Evolutionary conservation across 2,888 invertebrate genomes (phyloP), one percentile per base, ranked within the genome.

Genomic region (Poecilus cupreus): DNA sequence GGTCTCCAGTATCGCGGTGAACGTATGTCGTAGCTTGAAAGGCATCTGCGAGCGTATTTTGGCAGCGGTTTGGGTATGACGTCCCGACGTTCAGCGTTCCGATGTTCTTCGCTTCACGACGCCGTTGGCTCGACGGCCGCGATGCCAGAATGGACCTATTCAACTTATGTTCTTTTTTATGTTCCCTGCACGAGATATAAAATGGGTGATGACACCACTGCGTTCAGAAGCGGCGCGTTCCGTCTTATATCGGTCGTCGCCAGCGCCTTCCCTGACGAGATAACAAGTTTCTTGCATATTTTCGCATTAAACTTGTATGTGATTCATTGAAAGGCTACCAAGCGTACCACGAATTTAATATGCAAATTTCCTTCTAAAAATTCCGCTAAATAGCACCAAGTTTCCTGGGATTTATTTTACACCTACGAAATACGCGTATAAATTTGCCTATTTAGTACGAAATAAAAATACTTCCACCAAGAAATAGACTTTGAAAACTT

Each of bases 111-210:
- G 54, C 11, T 20, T 20, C 49, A 49, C 20, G 57, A 24, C n/a
- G 22, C 32, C 32, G 32, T 32, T 32, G 22, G 24, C 64, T 64
- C 20, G 64, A 11, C 70, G 39, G 32, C 24, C 49, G 49, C 51
- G 68, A 79, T 64, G 68, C 68, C 32, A 64, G 68, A 78, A 78
- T 78, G 43, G 60, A 78, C 64, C 60, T 24, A 64, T 78, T 78
- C 68, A 43, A 72, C 72, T 72, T 46, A 72, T 68, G 72, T 72
- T 72, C 72, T 72, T 72, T 72, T 72, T 72, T 72, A 72, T 43
- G 46, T 46, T 60, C 46, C 46, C 46, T 32, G 70, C 39, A 70
- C 43, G 70, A 24, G 43, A 72, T 72, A 72, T 46, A 72, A 72
- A 72, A 72, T 46, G 72, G 72, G 46, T 24, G 72, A 72, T 46